Percentiles rank a stretch among this genome's conserved stretches.
Conservation (phyloP, 2,888 invertebrate species). For the Tipula helvola region DNA sequence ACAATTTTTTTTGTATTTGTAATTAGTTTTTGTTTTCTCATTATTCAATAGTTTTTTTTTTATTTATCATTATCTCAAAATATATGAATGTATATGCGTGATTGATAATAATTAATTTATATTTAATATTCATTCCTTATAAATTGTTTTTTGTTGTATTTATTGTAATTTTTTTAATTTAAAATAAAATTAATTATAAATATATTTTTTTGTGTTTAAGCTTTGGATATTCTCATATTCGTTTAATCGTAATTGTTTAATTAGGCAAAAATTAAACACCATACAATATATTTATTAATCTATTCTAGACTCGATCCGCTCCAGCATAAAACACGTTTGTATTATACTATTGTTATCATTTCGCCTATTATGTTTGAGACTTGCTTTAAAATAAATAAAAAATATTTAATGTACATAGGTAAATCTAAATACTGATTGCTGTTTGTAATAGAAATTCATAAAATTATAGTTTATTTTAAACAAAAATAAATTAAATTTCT, state of each 20-base stretch:
- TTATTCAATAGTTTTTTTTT: not conserved
- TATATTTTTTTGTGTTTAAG: not conserved
- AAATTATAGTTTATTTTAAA: not conserved
- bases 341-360: not conserved
- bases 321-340: not conserved
- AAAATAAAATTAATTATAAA: not conserved
- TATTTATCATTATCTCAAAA: not conserved
- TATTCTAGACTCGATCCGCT: not conserved
- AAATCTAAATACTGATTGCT: not conserved
- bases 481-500: not conserved
- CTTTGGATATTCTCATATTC: not conserved
- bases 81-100: not conserved
- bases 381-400: not conserved
- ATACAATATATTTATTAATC: not conserved
- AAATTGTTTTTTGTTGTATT: not conserved
- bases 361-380: not conserved
- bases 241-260: not conserved
- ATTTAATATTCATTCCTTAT: not conserved
- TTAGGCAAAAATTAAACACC: not conserved
- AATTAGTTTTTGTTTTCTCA: not conserved
- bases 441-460: not conserved
- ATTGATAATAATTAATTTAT: not conserved
- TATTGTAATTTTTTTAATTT: not conserved
- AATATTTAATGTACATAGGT: not conserved
- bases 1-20: not conserved